phyloP scores from a whole-genome alignment of 1,140 invertebrate genomes.

The Odontomachus brunneus region DNA sequence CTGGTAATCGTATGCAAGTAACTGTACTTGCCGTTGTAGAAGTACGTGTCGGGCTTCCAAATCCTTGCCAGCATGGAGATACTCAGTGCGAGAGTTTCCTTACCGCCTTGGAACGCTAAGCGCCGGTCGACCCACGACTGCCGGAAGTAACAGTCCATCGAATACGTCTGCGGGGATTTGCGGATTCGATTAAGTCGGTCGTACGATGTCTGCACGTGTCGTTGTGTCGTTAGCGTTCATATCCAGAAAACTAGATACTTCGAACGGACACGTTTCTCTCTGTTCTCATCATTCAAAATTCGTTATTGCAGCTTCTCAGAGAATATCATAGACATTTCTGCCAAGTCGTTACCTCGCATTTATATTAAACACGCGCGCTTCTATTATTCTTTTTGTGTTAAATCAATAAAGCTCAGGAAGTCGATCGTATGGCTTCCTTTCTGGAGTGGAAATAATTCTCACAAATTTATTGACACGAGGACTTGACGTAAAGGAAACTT shows the following conservation, averaged over 20 bases:
- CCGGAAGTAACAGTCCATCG: conserved; percentile 95
- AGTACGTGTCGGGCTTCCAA: conserved; percentile 96
- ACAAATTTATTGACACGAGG: too few relatives aligned
- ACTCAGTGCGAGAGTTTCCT: conserved; percentile 89
- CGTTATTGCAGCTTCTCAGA: too few relatives aligned
- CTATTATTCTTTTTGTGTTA: neutral
- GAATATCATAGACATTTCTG: too few relatives aligned
- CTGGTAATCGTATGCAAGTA: conserved; percentile 96
- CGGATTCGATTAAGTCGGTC: conserved; percentile 12
- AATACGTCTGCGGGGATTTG: conserved; percentile 90
- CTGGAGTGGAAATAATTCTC: too few relatives aligned
- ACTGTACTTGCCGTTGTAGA: conserved; percentile 93
- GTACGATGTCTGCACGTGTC: neutral
- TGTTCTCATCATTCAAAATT: too few relatives aligned
- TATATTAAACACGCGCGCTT: too few relatives aligned
- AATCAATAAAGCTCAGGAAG: neutral
- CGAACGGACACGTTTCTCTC: neutral
- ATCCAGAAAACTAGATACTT: too few relatives aligned
- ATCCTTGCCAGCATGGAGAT: conserved; percentile 92
- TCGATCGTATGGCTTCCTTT: neutral
- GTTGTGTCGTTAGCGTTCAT: neutral
- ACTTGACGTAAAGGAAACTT: too few relatives aligned
- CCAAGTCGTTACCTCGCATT: too few relatives aligned
- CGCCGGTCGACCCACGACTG: conserved; percentile 92
- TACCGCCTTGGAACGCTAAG: conserved; percentile 89